These are phyloP conservation scores for Alauda arvensis DNA, from an alignment of 2,797 vertebrate species.

Conservation along the genomic window DNA sequence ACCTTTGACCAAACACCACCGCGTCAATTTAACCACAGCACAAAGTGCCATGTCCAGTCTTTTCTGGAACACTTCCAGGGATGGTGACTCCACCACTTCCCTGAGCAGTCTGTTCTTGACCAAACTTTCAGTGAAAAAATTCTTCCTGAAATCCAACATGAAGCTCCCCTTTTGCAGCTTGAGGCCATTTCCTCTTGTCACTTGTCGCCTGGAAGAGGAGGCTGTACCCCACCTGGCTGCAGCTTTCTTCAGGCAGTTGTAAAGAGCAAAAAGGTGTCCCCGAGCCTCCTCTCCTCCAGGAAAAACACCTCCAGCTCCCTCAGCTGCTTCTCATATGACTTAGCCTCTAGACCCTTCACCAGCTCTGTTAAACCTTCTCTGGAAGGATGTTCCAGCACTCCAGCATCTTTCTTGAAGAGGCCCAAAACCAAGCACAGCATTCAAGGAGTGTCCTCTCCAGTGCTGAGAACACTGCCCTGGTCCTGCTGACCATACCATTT, in stretches of 20 bases:
- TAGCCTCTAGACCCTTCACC: not conserved
- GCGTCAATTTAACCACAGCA: not conserved
- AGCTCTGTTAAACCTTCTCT: fast-evolving
- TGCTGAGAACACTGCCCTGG: not conserved
- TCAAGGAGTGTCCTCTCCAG: fast-evolving
- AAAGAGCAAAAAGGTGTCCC: not conserved
- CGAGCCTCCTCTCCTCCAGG: not conserved
- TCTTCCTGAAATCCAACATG: not conserved
- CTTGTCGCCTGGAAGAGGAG: not conserved
- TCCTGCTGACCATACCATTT: not conserved
- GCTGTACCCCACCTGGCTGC: fast-evolving
- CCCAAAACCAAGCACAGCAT: not conserved
- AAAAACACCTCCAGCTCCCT: not conserved
- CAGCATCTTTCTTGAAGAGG: not conserved
- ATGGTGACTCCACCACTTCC: not conserved
- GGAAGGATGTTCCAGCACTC: not conserved
- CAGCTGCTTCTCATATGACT: not conserved
- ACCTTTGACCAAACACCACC: not conserved
- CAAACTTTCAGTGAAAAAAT: not conserved
- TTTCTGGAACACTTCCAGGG: not conserved
- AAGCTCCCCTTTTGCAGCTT: not conserved
- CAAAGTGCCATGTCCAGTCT: not conserved
- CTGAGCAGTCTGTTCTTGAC: fast-evolving
- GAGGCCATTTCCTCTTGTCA: not conserved
- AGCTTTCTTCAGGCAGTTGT: not conserved